These are phyloP conservation scores for Amphiprion ocellaris DNA, from an alignment of 2,113 vertebrate species.

Conservation along the genomic window DNA sequence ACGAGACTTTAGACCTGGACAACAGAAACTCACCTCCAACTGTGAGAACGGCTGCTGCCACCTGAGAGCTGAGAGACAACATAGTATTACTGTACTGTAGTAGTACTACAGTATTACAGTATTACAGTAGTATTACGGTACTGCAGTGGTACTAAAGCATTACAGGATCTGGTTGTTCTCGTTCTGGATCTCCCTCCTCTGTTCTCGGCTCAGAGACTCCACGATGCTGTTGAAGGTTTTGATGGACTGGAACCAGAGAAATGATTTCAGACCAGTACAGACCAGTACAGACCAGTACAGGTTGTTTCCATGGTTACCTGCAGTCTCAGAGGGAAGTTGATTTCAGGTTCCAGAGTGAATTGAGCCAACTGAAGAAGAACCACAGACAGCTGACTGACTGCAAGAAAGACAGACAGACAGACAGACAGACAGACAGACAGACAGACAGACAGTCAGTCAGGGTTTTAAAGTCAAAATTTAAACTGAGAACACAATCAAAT, in stretches of 20 bases:
- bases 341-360: constrained; percentile 78
- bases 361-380: constrained; percentile 86
- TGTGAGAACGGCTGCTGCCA: constrained; percentile 57
- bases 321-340: constrained; percentile 77
- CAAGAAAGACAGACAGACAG: constrained; percentile 31
- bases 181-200: constrained; percentile 81
- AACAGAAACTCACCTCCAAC: constrained; percentile 65
- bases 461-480: neutral
- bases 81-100: neutral
- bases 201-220: constrained; percentile 76
- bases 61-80: constrained; percentile 39
- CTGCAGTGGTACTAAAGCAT: no score
- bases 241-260: constrained; percentile 83
- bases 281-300: neutral
- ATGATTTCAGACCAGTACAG: neutral
- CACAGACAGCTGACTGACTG: constrained; percentile 75
- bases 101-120: neutral
- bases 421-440: constrained; percentile 21
- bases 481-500: neutral
- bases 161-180: constrained; percentile 81
- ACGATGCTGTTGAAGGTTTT: constrained; percentile 90
- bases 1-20: no score
- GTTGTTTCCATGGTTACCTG: constrained; percentile 83
- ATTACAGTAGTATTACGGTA: no score
- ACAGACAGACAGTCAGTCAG: constrained; percentile 13